These are phyloP conservation scores for Meloidogyne floridensis DNA, from an alignment of 1,140 invertebrate genomes.

Conservation along the genomic window DNA sequence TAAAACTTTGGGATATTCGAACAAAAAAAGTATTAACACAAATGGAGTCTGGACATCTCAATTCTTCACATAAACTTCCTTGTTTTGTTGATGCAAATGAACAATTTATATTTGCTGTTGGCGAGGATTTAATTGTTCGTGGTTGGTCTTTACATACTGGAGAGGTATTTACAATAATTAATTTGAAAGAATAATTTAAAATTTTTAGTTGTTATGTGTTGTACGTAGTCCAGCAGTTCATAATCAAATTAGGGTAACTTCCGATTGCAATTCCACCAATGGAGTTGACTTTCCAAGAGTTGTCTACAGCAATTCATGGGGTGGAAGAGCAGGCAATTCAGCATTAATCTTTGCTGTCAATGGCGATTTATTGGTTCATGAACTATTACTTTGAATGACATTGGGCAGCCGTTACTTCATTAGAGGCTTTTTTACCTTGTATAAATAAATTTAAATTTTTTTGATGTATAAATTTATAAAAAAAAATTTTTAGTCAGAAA, in stretches of 20 bases:
- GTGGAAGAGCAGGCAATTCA: slow-evolving; percentile 30
- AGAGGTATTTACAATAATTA: not conserved
- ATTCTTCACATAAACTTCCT: slow-evolving; percentile 39
- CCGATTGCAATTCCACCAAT: not conserved
- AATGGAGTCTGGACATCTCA: slow-evolving; percentile 28
- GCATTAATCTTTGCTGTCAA: slow-evolving; percentile 36
- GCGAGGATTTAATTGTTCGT: slow-evolving; percentile 34
- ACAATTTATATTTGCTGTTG: slow-evolving; percentile 39
- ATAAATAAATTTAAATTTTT: too few species aligned
- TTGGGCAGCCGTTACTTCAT: not conserved
- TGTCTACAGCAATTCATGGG: slow-evolving; percentile 27
- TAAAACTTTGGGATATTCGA: slow-evolving; percentile 38
- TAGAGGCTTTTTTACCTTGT: not conserved
- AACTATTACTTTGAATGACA: slow-evolving; percentile 24
- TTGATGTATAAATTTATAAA: too few species aligned
- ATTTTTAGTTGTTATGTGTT: slow-evolving; percentile 14
- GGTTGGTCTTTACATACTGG: slow-evolving; percentile 39
- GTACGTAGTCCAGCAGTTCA: slow-evolving; percentile 17
- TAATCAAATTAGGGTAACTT: not conserved
- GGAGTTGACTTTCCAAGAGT: slow-evolving; percentile 32
- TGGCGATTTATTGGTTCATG: slow-evolving; percentile 37
- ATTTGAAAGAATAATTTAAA: not conserved
- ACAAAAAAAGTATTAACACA: slow-evolving; percentile 5
- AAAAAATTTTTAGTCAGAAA: too few species aligned
- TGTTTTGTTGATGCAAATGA: slow-evolving; percentile 39